Evolutionary conservation across 2,113 vertebrate genomes (phyloP).

Genomic region (Isurus oxyrinchus): DNA sequence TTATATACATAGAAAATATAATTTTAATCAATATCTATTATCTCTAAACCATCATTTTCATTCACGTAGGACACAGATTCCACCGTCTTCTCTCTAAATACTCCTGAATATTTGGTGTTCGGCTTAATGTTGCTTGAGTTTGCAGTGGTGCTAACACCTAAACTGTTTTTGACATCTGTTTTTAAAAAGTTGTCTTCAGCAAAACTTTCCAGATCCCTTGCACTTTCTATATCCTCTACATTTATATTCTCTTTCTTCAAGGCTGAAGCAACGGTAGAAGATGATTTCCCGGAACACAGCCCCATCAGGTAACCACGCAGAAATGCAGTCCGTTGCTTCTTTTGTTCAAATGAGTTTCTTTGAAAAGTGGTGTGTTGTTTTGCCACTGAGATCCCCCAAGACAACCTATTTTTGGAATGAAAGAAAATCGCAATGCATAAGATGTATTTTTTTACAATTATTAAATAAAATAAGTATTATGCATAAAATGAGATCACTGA

Average conservation of each 20-base stretch:
- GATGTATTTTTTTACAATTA: background rate
- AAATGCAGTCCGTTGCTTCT: background rate
- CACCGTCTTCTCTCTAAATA: background rate
- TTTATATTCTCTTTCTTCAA: conserved; percentile 10
- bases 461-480: background rate
- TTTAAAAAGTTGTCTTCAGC: background rate
- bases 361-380: background rate
- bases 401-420: background rate
- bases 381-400: background rate
- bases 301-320: background rate
- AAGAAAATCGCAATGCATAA: background rate
- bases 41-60: conserved; percentile 29
- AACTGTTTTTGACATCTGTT: background rate
- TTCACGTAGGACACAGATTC: conserved; percentile 17
- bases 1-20: background rate
- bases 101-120: background rate
- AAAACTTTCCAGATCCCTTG: background rate
- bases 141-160: no score
- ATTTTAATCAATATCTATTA: conserved; percentile 27
- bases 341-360: background rate
- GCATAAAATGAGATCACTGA: background rate
- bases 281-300: conserved; percentile 22
- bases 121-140: background rate
- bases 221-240: background rate
- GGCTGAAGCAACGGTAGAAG: background rate